Evolutionary conservation across 2,113 vertebrate species (phyloP).

Genomic region (Taxidea taxus): DNA sequence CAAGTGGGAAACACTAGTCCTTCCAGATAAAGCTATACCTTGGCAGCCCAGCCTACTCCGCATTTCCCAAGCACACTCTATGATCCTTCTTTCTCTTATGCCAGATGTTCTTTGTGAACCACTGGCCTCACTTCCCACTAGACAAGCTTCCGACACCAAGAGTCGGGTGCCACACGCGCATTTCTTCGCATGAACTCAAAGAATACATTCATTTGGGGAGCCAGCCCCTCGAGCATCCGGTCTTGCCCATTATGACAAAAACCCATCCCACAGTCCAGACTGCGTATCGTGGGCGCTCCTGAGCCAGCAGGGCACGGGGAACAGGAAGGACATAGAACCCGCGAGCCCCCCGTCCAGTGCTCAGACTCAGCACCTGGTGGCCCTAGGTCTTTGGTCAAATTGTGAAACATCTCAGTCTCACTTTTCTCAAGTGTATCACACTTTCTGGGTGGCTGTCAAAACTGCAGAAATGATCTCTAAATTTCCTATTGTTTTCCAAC

Average conservation of each 20-base stretch:
- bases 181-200: neutral
- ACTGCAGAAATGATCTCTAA: neutral
- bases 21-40: neutral
- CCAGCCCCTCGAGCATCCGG: neutral
- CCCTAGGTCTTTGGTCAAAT: too few relatives aligned
- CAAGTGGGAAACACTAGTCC: neutral
- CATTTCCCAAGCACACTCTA: neutral
- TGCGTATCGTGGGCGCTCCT: accelerated
- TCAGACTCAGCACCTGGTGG: too few relatives aligned
- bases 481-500: neutral
- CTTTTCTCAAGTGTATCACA: neutral
- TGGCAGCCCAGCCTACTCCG: neutral
- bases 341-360: accelerated
- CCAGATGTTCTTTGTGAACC: neutral
- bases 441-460: neutral
- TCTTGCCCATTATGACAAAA: neutral
- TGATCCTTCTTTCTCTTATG: neutral
- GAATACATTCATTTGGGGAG: neutral
- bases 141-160: neutral
- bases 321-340: accelerated
- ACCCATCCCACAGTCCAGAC: neutral
- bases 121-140: neutral
- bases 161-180: accelerated
- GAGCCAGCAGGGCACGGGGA: accelerated
- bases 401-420: neutral